Conservation (phyloP, 1,140 invertebrate species). For the Rhysida immarginata region DNA sequence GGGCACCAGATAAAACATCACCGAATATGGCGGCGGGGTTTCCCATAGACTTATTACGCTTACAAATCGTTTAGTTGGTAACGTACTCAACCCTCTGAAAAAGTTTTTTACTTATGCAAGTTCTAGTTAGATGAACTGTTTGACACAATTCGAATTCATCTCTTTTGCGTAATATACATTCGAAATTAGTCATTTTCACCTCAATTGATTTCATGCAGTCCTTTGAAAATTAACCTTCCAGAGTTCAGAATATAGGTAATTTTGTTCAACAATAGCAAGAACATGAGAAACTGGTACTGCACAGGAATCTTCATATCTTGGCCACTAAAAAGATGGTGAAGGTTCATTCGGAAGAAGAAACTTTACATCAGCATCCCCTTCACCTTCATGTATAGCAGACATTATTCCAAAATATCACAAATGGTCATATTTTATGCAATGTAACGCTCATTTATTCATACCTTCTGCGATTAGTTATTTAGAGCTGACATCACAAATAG, state of each 20-base stretch:
- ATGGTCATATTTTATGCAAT: background rate
- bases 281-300: background rate
- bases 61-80: background rate
- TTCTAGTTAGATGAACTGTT: background rate
- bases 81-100: background rate
- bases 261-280: background rate
- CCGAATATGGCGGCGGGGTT: background rate
- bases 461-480: too few species aligned
- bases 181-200: background rate
- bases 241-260: background rate
- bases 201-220: background rate
- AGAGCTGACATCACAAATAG: too few species aligned
- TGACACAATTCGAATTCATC: background rate
- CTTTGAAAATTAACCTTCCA: background rate
- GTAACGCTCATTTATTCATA: too few species aligned
- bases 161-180: background rate
- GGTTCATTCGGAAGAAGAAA: background rate
- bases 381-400: background rate
- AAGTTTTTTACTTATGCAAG: background rate
- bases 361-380: background rate
- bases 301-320: background rate
- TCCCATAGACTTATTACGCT: background rate
- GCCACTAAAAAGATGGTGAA: background rate
- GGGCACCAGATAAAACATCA: too few species aligned
- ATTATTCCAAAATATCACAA: background rate